Percentiles rank a stretch among this genome's conserved stretches.
phyloP scores from a whole-genome alignment of 1,140 invertebrate species.

The Lucilia cuprina region DNA sequence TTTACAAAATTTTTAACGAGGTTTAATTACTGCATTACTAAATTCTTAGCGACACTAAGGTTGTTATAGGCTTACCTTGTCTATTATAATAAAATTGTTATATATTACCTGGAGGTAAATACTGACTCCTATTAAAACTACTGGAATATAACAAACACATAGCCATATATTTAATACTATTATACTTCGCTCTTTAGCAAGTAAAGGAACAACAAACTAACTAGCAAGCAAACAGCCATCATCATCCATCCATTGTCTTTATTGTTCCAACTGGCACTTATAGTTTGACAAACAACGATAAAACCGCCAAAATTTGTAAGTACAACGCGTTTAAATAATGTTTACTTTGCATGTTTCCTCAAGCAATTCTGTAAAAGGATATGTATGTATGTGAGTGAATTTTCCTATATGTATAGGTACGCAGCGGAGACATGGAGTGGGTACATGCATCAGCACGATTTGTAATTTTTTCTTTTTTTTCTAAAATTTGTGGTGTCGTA shows the following conservation, averaged over 20 bases:
- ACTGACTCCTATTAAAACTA: no score
- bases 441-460: not conserved
- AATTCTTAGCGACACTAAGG: no score
- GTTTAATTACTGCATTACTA: no score
- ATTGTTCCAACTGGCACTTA: not conserved
- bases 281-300: not conserved
- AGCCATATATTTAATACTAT: no score
- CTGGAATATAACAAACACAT: no score
- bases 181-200: no score
- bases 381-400: not conserved
- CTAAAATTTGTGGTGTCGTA: not conserved
- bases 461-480: not conserved
- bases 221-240: not conserved
- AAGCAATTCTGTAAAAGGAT: not conserved
- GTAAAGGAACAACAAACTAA: no score
- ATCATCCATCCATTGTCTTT: not conserved
- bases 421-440: not conserved
- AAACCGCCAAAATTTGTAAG: not conserved
- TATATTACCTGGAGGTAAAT: no score
- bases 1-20: no score
- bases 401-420: no score
- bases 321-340: not conserved
- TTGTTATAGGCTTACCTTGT: no score
- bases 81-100: no score
- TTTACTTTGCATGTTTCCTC: not conserved